phyloP scores from a whole-genome alignment of 2,797 vertebrate species.

The Onychomys arenicola region DNA sequence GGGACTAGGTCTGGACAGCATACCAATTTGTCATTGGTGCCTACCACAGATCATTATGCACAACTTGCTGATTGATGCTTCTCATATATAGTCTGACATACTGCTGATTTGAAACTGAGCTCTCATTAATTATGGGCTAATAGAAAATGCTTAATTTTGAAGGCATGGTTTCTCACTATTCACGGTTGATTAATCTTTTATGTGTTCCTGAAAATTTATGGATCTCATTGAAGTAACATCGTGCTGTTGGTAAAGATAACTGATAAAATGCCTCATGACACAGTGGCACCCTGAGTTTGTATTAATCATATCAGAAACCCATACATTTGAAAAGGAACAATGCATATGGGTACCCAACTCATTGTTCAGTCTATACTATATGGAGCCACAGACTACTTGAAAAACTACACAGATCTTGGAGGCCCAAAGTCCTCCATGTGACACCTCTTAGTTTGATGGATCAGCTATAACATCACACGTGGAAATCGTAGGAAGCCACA shows the following conservation, averaged over 20 bases:
- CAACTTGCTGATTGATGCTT: background rate
- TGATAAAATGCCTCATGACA: background rate
- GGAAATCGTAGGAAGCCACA: background rate
- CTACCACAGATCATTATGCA: background rate
- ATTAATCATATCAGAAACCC: background rate
- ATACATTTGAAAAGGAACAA: background rate
- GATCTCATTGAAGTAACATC: background rate
- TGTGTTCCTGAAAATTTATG: background rate
- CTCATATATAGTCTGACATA: background rate
- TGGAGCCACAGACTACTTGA: background rate
- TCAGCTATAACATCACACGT: background rate
- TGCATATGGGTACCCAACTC: background rate
- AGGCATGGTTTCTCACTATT: background rate
- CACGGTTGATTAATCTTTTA: background rate
- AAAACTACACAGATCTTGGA: background rate
- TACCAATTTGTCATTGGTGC: background rate
- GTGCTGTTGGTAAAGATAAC: background rate
- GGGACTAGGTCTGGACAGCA: background rate
- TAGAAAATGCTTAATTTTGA: background rate
- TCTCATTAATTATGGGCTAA: background rate
- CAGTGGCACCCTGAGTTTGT: background rate
- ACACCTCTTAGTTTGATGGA: background rate
- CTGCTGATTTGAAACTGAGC: background rate
- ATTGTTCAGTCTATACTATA: background rate
- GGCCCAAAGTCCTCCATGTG: background rate